Evolutionary conservation across 2,888 invertebrate species (phyloP).

Genomic region (Tetheella fluctuosa): DNA sequence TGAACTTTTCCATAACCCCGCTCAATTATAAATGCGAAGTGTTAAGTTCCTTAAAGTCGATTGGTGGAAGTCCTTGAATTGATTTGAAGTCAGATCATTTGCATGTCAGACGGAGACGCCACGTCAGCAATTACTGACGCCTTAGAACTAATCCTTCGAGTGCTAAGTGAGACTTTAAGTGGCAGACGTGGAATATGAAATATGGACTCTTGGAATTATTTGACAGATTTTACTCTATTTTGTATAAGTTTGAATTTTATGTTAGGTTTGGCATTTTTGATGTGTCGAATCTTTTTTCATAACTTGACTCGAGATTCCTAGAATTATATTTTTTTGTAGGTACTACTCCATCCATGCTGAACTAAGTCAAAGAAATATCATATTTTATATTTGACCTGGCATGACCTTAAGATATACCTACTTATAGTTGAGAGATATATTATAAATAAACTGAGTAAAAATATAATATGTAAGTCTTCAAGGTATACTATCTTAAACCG

Average conservation of each 20-base stretch:
- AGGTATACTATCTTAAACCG: too few species aligned
- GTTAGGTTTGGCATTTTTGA: too few species aligned
- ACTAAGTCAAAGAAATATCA: too few species aligned
- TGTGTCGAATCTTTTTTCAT: too few species aligned
- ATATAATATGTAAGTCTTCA: too few species aligned
- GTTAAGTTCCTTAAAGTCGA: slow-evolving; percentile 42
- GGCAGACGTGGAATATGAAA: slow-evolving; percentile 1
- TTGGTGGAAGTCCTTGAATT: slow-evolving; percentile 50
- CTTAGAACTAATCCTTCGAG: slow-evolving; percentile 69
- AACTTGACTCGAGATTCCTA: slow-evolving; percentile 1
- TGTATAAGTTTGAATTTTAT: too few species aligned
- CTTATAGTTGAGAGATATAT: neutral
- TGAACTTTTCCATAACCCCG: slow-evolving; percentile 36
- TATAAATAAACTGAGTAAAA: too few species aligned
- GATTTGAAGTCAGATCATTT: slow-evolving; percentile 57
- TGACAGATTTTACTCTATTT: neutral
- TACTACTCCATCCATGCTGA: neutral
- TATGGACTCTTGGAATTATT: neutral
- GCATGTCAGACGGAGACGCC: slow-evolving; percentile 66
- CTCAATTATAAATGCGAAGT: slow-evolving; percentile 48
- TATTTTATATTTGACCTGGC: slow-evolving; percentile 10
- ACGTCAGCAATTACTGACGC: slow-evolving; percentile 64
- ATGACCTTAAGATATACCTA: neutral
- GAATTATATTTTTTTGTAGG: too few species aligned
- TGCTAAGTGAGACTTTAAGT: slow-evolving; percentile 40